Evolutionary conservation across 2,797 vertebrate genomes (phyloP), one percentile per base, ranked within the genome.

Genomic region (Gallinago solitaria): DNA sequence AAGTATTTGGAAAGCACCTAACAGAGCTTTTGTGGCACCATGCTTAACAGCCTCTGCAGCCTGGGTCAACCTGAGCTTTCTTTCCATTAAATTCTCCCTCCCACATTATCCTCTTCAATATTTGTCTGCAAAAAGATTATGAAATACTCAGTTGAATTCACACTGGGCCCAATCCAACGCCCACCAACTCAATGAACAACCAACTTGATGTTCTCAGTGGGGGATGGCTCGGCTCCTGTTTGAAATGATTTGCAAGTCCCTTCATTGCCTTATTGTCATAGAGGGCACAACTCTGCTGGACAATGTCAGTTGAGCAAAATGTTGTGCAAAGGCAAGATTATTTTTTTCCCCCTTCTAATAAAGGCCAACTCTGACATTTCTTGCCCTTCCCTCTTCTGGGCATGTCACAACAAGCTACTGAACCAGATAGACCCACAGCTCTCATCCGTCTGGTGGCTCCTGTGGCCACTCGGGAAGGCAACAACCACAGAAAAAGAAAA

Each of bases 231-330:
- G 7, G 61, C 9, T 57, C 19, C 27, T 32, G 20, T 64, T 86
- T 45, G 80, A 69, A 79, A 81, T 28, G 3, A 43, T 15, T 39
- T 16, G 16, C 30, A 16, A 27, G 19, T 85, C 61, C 24, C 5
- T 57, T 43, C 11, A 9, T 57, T 2, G 1, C 14, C 79, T 54
- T 51, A 8, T 11, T 75, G 71, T 88, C 0, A 1, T 16, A 24
- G 37, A 60, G 63, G 64, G 48, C 30, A 45, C 65, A 73, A 33
- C 16, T 73, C 45, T n/a, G 11, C 32, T 12, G 43, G 47, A 19
- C 1, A 2, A 48, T 6, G 35, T 39, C 45, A 48, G 30, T 8
- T 0, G 0, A 85, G 45, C 17, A 75, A 56, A 80, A 57, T 2
- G 3, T n/a, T 74, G 33, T 32, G n/a, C n/a, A 69, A 88, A 85